phyloP scores from a whole-genome alignment of 2,797 vertebrate genomes.

The Monodelphis domestica region DNA sequence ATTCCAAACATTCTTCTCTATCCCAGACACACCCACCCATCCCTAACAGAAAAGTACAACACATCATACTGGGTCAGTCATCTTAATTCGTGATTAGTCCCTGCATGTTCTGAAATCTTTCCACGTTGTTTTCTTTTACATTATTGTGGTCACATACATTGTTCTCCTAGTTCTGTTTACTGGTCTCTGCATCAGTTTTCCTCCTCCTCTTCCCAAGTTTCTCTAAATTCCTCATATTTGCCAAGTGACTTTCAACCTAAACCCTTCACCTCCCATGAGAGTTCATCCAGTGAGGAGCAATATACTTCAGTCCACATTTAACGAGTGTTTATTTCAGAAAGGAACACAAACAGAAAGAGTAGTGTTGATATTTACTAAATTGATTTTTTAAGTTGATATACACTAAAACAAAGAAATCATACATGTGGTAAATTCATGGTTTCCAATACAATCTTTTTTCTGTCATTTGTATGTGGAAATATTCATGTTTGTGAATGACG shows the following conservation, averaged over 20 bases:
- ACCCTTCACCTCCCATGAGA: background rate
- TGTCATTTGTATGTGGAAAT: background rate
- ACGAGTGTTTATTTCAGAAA: background rate
- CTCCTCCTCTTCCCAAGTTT: background rate
- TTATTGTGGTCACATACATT: background rate
- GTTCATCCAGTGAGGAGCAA: background rate
- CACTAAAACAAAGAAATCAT: background rate
- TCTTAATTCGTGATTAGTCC: background rate
- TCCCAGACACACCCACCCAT: background rate
- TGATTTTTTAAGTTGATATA: background rate
- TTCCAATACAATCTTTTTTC: background rate
- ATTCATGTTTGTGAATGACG: background rate
- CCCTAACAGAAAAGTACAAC: background rate
- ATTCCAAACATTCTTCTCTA: background rate
- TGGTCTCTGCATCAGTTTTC: background rate
- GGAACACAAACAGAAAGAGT: background rate
- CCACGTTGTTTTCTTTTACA: background rate
- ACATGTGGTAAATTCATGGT: background rate
- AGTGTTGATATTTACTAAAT: background rate
- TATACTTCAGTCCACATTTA: background rate
- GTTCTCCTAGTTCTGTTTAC: background rate
- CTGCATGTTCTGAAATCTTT: background rate
- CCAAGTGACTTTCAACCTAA: background rate
- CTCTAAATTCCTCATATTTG: background rate
- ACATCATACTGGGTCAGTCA: background rate